Conservation (phyloP, 2,113 vertebrate genomes). For the Callipepla californica region DNA sequence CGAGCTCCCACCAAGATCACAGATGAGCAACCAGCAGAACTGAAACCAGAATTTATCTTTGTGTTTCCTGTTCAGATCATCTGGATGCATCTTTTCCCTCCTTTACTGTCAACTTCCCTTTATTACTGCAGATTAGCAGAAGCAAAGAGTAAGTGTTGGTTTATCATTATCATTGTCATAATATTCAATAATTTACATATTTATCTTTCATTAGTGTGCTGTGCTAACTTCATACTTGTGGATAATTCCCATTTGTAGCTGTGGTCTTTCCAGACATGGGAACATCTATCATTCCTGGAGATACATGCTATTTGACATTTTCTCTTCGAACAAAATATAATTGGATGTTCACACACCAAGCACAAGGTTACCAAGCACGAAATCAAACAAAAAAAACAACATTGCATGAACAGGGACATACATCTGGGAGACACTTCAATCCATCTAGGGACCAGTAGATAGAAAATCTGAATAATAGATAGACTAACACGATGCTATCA, state of each 20-base stretch:
- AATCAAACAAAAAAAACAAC: slow-evolving; percentile 34
- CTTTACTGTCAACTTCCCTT: neutral
- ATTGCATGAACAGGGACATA: neutral
- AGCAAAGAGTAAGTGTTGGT: neutral
- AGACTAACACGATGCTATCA: neutral
- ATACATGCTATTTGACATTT: slow-evolving; percentile 13
- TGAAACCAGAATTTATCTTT: neutral
- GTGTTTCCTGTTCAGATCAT: neutral
- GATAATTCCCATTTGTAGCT: neutral
- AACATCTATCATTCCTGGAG: slow-evolving; percentile 22
- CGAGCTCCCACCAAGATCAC: neutral
- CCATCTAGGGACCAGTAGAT: neutral
- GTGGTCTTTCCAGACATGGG: neutral
- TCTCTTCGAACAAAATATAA: slow-evolving; percentile 32
- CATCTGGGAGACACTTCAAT: neutral
- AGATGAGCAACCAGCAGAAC: neutral
- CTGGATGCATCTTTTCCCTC: neutral
- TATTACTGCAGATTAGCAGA: neutral
- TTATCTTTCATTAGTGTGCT: neutral
- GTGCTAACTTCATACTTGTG: neutral
- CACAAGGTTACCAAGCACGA: neutral
- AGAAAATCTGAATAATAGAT: slow-evolving; percentile 33
- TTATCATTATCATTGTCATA: neutral
- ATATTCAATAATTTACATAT: neutral
- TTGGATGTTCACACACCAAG: slow-evolving; percentile 29